Evolutionary conservation across 2,113 vertebrate species (phyloP).

Genomic region (Ahaetulla prasina): DNA sequence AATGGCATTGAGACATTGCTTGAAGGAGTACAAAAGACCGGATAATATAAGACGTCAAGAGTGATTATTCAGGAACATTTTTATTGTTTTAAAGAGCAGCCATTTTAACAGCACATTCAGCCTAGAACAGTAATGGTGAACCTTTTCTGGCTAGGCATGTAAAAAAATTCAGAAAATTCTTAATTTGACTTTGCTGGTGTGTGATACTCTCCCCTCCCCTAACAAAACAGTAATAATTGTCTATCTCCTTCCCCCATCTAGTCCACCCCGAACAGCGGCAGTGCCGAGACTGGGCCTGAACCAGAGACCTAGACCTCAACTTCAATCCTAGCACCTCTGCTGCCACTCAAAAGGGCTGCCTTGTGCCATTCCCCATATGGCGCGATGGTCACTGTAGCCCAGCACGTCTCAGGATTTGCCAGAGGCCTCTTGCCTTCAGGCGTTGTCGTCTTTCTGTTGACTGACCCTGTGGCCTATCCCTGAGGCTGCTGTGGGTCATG

Average conservation of each 20-base stretch:
- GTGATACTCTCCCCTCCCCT: neutral
- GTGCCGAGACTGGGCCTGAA: neutral
- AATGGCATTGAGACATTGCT: neutral
- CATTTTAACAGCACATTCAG: neutral
- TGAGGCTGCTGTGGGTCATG: neutral
- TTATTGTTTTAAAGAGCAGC: neutral
- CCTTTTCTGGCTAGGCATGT: neutral
- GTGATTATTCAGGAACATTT: neutral
- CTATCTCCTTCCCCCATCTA: neutral
- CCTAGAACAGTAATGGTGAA: neutral
- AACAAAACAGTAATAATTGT: neutral
- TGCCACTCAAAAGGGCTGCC: neutral
- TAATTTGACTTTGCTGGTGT: neutral
- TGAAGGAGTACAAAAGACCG: neutral
- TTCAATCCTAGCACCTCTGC: neutral
- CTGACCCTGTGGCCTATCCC: neutral
- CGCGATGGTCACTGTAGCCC: neutral
- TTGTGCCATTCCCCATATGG: neutral
- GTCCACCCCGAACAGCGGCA: neutral
- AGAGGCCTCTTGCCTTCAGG: neutral
- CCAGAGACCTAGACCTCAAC: neutral
- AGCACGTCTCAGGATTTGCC: neutral
- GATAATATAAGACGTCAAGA: neutral
- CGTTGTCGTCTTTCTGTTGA: neutral
- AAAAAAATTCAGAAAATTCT: neutral